A percentile compares a stretch with the other conserved stretches of the same genome.
Evolutionary conservation across 2,797 vertebrate species (phyloP).

Genomic region (Toxotes lorentzi): DNA sequence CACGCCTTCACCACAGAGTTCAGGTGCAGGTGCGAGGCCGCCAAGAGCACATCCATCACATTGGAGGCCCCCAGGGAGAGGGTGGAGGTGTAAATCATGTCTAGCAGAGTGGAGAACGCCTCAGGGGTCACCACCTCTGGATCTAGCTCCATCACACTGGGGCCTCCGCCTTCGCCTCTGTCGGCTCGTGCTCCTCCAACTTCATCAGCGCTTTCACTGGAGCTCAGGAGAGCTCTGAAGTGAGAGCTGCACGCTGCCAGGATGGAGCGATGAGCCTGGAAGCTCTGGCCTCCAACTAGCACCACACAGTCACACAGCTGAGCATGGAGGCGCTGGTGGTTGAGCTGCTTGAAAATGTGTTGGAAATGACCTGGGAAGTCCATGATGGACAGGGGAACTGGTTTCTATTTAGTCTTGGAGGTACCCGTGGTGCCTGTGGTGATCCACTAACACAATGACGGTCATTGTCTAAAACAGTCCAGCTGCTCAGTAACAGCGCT

Average conservation of each 20-base stretch:
- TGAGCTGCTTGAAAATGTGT: slow-evolving; percentile 95
- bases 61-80: slow-evolving; percentile 94
- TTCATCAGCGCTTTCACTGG: slow-evolving; percentile 72
- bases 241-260: slow-evolving; percentile 97
- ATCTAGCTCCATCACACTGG: slow-evolving; percentile 75
- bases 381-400: slow-evolving; percentile 78
- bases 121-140: slow-evolving; percentile 93
- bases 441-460: neutral
- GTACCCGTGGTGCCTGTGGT: neutral
- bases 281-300: slow-evolving; percentile 92
- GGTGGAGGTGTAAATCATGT: slow-evolving; percentile 99
- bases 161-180: slow-evolving; percentile 19
- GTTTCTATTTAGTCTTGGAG: neutral
- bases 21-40: slow-evolving; percentile 96
- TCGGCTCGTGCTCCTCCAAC: slow-evolving; percentile 28
- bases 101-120: slow-evolving; percentile 94
- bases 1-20: slow-evolving; percentile 97
- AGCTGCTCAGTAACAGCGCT: neutral
- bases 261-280: slow-evolving; percentile 95
- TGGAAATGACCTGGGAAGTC: slow-evolving; percentile 98
- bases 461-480: neutral
- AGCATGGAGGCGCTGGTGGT: slow-evolving; percentile 94
- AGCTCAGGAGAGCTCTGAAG: slow-evolving; percentile 93
- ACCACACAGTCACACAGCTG: slow-evolving; percentile 97
- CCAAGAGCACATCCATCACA: slow-evolving; percentile 96